Percentiles rank a stretch among this genome's conserved stretches.
Evolutionary conservation across 2,113 vertebrate species (phyloP).

Genomic region (Xerus inauris): DNA sequence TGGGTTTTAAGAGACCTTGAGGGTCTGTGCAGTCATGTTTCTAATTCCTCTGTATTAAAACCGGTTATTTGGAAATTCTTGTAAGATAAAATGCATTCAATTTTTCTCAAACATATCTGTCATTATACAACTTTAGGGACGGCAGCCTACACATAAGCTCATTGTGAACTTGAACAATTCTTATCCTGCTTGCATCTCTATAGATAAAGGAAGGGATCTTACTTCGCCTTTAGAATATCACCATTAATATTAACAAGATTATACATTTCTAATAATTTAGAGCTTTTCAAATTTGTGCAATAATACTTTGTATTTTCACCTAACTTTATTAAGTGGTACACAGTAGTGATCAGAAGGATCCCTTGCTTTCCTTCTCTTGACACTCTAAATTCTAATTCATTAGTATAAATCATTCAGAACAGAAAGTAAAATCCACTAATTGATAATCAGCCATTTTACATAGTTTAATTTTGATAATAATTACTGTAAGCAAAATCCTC

Average conservation of each 20-base stretch:
- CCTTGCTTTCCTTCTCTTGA: neutral
- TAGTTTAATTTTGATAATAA: neutral
- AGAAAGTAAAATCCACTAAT: neutral
- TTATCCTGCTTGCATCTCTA: neutral
- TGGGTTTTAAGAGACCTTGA: neutral
- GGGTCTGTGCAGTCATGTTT: rapidly evolving
- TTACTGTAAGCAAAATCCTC: neutral
- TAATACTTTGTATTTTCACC: neutral
- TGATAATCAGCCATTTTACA: neutral
- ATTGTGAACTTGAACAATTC: rapidly evolving
- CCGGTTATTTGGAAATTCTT: neutral
- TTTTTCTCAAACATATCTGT: neutral
- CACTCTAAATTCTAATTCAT: neutral
- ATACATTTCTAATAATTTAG: neutral
- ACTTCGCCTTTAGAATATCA: neutral
- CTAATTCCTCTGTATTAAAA: neutral
- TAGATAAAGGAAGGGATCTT: too few species aligned
- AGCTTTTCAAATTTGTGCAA: neutral
- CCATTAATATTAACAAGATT: neutral
- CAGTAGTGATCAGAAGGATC: neutral
- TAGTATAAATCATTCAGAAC: neutral
- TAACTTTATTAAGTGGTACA: neutral
- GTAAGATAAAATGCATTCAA: neutral
- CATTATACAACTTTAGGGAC: neutral
- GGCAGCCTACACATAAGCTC: neutral